Conservation (phyloP, 2,797 vertebrate species). For the Coendou prehensilis region DNA sequence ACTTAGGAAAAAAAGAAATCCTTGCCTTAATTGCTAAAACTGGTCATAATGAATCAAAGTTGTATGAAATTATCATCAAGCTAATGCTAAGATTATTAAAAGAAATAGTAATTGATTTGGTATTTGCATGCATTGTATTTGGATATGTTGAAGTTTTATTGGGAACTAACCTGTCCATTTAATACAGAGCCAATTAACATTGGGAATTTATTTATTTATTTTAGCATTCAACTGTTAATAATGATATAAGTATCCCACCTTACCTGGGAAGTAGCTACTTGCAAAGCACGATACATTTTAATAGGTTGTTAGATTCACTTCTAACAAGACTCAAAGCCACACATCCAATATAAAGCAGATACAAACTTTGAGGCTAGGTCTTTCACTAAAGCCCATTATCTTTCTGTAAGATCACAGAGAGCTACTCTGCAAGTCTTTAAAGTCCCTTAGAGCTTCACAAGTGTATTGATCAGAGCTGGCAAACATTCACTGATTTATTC, state of each 20-base stretch:
- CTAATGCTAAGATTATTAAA: slow-evolving; percentile 44
- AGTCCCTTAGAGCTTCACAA: slow-evolving; percentile 15
- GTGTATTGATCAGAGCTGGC: slow-evolving; percentile 60
- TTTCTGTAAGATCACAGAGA: slow-evolving; percentile 35
- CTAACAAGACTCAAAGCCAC: not conserved
- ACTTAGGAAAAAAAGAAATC: not conserved
- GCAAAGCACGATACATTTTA: slow-evolving; percentile 47
- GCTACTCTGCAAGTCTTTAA: slow-evolving; percentile 15
- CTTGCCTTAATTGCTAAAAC: slow-evolving; percentile 29
- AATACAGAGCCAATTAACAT: not conserved
- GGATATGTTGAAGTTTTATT: slow-evolving; percentile 50
- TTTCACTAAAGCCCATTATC: slow-evolving; percentile 1
- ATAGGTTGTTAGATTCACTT: slow-evolving; percentile 35
- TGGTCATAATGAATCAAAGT: slow-evolving; percentile 36
- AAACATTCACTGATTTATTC: slow-evolving; percentile 70
- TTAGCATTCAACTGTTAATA: not conserved
- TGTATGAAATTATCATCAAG: slow-evolving; percentile 19
- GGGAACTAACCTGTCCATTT: slow-evolving; percentile 20
- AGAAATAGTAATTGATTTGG: slow-evolving; percentile 17
- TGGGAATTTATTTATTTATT: slow-evolving; percentile 32
- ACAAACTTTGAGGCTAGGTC: slow-evolving; percentile 57
- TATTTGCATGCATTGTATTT: not conserved
- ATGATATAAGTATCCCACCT: not conserved
- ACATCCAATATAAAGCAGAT: slow-evolving; percentile 4
- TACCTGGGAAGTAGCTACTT: not conserved